Evolutionary conservation across 2,888 invertebrate species (phyloP).

Genomic region (Apomyelois bistriatella): DNA sequence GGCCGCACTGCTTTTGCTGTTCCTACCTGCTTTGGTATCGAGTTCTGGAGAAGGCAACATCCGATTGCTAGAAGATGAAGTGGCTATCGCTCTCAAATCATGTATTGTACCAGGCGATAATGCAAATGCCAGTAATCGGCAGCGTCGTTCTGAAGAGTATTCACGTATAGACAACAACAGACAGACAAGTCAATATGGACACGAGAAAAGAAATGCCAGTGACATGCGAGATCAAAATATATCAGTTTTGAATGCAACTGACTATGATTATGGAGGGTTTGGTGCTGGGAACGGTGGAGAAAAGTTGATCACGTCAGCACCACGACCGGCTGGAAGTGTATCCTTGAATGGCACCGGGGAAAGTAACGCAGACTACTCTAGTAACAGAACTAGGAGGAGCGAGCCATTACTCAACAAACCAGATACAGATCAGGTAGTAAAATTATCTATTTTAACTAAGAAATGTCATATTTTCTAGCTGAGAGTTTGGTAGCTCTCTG

Average conservation of each 20-base stretch:
- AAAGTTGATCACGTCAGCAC: conserved; percentile 37
- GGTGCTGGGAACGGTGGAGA: conserved; percentile 37
- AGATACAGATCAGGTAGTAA: conserved; percentile 59
- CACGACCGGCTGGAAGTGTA: conserved; percentile 28
- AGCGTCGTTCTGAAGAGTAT: conserved; percentile 34
- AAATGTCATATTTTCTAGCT: too few relatives aligned
- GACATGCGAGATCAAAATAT: conserved; percentile 40
- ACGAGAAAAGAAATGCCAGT: conserved; percentile 47
- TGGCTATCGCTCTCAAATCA: conserved; percentile 51
- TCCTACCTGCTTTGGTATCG: conserved; percentile 41
- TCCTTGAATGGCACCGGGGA: conserved; percentile 24
- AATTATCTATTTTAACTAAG: too few relatives aligned
- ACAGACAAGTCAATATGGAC: conserved; percentile 43
- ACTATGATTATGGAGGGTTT: conserved; percentile 45
- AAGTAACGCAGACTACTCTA: conserved; percentile 14
- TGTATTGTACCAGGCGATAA: conserved; percentile 36
- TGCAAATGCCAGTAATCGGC: conserved; percentile 28
- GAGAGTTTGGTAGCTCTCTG: too few relatives aligned
- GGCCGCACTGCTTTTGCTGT: conserved; percentile 32
- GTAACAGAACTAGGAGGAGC: conserved; percentile 43
- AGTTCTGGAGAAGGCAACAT: conserved; percentile 64
- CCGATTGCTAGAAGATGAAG: conserved; percentile 61
- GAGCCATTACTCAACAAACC: conserved; percentile 47
- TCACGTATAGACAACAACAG: conserved; percentile 43
- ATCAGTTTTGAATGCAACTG: conserved; percentile 47